A percentile compares a stretch with the other conserved stretches of the same genome.
Conservation (phyloP, 2,888 invertebrate genomes). For the Aphidoletes aphidimyza region DNA sequence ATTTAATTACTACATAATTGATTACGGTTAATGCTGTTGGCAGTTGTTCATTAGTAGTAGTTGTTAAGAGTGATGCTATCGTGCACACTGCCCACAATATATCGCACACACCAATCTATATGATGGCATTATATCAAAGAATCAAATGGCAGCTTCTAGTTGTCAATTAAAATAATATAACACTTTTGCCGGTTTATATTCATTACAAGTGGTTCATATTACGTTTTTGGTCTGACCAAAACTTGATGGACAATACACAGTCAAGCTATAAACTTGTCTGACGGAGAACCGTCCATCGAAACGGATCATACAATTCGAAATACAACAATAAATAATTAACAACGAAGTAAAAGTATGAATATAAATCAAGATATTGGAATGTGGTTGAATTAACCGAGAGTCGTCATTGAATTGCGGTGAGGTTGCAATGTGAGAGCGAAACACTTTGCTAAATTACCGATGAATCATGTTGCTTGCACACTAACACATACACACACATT, state of each 20-base stretch:
- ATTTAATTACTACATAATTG: constrained; percentile 34
- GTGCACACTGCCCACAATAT: too few species aligned
- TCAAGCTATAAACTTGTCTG: neutral
- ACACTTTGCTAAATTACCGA: too few species aligned
- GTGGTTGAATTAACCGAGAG: neutral
- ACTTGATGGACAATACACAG: too few species aligned
- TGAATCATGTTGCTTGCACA: too few species aligned
- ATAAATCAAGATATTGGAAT: constrained; percentile 1
- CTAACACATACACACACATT: too few species aligned
- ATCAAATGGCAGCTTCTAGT: neutral
- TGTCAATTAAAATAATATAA: constrained; percentile 31
- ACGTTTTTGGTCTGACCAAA: neutral
- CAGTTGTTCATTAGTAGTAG: neutral
- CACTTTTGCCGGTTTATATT: neutral
- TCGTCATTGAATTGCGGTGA: neutral
- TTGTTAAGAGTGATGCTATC: neutral
- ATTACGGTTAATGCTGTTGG: constrained; percentile 16
- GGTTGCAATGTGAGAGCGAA: too few species aligned
- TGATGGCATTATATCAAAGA: too few species aligned
- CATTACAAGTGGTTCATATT: neutral
- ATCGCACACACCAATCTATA: too few species aligned
- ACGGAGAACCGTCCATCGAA: too few species aligned
- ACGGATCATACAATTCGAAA: constrained; percentile 6
- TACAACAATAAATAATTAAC: neutral
- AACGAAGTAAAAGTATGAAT: constrained; percentile 6